These are phyloP conservation scores for Trachymyrmex septentrionalis DNA, from an alignment of 1,140 invertebrate species.

Conservation along the genomic window DNA sequence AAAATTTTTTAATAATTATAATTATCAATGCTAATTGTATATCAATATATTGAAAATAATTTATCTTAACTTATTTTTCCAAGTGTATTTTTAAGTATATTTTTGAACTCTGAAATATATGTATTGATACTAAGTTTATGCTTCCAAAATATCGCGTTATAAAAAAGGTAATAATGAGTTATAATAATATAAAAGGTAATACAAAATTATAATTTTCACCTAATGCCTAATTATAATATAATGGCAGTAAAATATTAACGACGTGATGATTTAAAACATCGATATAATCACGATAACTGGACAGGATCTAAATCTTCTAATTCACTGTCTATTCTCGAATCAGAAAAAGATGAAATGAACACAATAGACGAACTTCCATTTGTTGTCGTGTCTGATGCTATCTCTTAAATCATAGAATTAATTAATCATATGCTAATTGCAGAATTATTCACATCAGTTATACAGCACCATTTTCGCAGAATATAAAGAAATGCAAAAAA, in stretches of 20 bases:
- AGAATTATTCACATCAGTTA: not conserved
- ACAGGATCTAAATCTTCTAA: not conserved
- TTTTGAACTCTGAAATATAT: not conserved
- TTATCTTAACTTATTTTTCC: not conserved
- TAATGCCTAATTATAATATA: not conserved
- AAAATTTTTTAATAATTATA: too few relatives aligned
- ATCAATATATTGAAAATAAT: not conserved
- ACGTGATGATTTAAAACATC: not conserved
- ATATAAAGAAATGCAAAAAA: not conserved
- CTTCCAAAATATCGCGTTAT: not conserved
- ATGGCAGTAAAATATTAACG: not conserved
- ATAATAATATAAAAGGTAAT: not conserved
- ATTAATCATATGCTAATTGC: slow-evolving; percentile 24
- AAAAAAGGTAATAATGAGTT: not conserved
- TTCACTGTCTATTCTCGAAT: not conserved
- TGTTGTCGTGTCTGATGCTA: not conserved
- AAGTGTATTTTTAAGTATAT: not conserved
- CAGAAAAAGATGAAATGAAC: slow-evolving; percentile 7
- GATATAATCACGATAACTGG: not conserved
- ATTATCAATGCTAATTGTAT: too few relatives aligned
- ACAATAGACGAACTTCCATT: not conserved
- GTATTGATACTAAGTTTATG: not conserved
- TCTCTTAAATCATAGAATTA: slow-evolving; percentile 9
- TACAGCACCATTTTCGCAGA: not conserved
- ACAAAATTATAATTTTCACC: not conserved